phyloP scores from a whole-genome alignment of 2,113 vertebrate species.

The Delphinapterus leucas region DNA sequence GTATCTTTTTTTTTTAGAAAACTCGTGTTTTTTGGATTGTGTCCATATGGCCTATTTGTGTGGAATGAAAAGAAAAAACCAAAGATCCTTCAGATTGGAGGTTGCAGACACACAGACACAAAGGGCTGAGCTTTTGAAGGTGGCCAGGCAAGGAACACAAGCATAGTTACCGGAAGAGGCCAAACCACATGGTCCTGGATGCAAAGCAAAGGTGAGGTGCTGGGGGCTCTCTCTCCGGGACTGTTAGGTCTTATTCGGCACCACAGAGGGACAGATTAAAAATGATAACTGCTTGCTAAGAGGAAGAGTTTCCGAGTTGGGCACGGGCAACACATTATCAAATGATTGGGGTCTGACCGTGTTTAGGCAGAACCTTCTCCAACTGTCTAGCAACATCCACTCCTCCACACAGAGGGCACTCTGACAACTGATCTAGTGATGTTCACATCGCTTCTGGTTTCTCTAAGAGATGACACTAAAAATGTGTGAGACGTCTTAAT shows the following conservation, averaged over 20 bases:
- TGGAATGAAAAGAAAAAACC: neutral
- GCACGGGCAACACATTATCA: neutral
- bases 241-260: neutral
- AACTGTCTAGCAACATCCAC: neutral
- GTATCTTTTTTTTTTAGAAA: conserved; percentile 9
- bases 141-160: neutral
- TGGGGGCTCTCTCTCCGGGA: no score
- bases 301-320: neutral
- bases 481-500: neutral
- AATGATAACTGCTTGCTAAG: neutral
- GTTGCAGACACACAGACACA: neutral
- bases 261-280: neutral
- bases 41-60: neutral
- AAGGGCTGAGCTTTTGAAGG: neutral
- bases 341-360: neutral
- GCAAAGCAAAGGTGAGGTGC: neutral
- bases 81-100: neutral
- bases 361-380: neutral
- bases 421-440: neutral
- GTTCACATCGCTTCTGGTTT: neutral
- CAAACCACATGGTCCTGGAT: neutral
- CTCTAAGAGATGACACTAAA: neutral
- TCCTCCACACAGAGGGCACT: neutral
- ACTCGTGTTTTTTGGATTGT: neutral
- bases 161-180: neutral